A percentile compares a stretch with the other conserved stretches of the same genome.
Conservation (phyloP, 2,888 invertebrate species). For the Oeneis ivallda region DNA sequence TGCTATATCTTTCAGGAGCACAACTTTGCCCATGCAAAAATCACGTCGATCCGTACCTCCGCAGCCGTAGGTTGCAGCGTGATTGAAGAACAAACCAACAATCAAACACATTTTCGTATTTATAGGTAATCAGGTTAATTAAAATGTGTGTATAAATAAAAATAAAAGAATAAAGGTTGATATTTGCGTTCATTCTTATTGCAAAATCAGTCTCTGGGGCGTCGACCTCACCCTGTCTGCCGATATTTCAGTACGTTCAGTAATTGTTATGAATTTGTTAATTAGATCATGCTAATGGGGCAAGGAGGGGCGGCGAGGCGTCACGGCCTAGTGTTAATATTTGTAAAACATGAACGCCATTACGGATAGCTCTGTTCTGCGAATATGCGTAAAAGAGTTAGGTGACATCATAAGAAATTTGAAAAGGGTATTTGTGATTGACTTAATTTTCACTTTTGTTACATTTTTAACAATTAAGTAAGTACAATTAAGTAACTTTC, state of each 20-base stretch:
- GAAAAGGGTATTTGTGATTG: too few species aligned
- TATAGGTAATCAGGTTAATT: too few species aligned
- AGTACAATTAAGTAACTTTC: too few species aligned
- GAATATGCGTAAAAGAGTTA: constrained; percentile 7
- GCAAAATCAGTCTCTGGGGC: background rate
- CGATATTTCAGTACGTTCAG: constrained; percentile 6
- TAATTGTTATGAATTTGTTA: constrained; percentile 27
- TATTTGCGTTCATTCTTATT: background rate
- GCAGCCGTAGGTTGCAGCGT: too few species aligned
- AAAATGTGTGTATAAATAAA: too few species aligned
- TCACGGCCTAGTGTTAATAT: constrained; percentile 29
- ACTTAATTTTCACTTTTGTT: too few species aligned
- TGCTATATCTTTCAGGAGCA: too few species aligned
- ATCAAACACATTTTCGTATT: too few species aligned
- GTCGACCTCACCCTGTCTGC: constrained; percentile 22
- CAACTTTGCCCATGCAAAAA: too few species aligned
- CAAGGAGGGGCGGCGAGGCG: constrained; percentile 25
- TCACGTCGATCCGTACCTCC: too few species aligned
- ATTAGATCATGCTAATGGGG: constrained; percentile 32
- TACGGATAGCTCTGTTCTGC: constrained; percentile 19
- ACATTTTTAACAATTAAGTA: too few species aligned
- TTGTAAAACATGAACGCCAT: constrained; percentile 31
- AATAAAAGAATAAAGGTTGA: background rate
- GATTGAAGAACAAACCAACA: too few species aligned
- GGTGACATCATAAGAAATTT: background rate